A percentile compares a stretch with the other conserved stretches of the same genome.
Conservation (phyloP, 1,140 invertebrate species). For the Drosophila lini region DNA sequence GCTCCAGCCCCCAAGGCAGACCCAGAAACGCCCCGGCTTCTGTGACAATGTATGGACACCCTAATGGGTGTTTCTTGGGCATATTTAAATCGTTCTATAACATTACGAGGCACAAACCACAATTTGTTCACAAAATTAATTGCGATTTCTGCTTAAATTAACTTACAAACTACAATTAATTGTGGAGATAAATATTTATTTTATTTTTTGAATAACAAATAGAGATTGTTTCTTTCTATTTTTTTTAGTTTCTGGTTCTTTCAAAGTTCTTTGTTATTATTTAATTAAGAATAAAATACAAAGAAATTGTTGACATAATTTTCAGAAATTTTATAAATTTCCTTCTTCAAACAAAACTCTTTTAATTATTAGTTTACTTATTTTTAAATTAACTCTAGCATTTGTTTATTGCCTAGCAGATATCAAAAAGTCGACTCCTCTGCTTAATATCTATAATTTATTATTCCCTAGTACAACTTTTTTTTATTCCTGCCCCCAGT, state of each 20-base stretch:
- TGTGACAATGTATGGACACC: constrained; percentile 35
- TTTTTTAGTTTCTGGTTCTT: neutral
- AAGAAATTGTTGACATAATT: no score
- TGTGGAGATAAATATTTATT: neutral
- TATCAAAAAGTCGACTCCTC: constrained; percentile 46
- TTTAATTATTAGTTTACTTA: no score
- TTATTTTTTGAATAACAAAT: no score
- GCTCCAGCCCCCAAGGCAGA: constrained; percentile 16
- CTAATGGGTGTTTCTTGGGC: constrained; percentile 22
- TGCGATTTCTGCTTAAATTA: neutral
- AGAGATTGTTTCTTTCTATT: neutral
- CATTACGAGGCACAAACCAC: neutral
- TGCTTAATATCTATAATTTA: constrained; percentile 44
- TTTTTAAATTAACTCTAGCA: neutral
- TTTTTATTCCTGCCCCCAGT: constrained; percentile 39
- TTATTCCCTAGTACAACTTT: constrained; percentile 48
- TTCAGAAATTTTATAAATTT: no score
- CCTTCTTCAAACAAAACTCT: no score
- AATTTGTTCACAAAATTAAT: neutral
- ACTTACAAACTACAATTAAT: neutral
- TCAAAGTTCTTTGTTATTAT: neutral
- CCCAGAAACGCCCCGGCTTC: constrained; percentile 39
- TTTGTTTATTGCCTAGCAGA: constrained; percentile 24
- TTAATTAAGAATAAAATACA: neutral
- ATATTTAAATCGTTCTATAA: neutral